Conservation (phyloP, 1,140 invertebrate species). For the Calliphora vicina region DNA sequence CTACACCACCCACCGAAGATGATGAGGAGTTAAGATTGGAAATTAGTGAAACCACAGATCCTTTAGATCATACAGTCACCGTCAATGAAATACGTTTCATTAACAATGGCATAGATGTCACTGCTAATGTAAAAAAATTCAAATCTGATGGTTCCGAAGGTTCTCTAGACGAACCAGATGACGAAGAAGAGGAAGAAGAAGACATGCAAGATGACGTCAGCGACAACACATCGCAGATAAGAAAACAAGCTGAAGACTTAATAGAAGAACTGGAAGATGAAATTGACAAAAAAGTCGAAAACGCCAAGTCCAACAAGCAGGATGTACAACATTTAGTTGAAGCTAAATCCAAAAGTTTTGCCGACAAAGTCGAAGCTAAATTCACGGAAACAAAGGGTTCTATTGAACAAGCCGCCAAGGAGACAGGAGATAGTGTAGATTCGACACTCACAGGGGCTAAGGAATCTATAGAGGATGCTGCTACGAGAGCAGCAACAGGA, state of each 20-base stretch:
- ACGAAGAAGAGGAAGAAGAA: neutral
- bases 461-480: constrained; percentile 43
- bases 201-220: neutral
- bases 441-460: constrained; percentile 32
- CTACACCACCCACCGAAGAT: constrained; percentile 55
- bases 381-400: constrained; percentile 7
- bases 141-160: constrained; percentile 27
- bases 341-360: neutral
- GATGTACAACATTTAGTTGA: neutral
- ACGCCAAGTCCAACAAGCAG: neutral
- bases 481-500: constrained; percentile 38
- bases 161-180: constrained; percentile 5
- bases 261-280: neutral
- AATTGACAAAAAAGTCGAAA: constrained; percentile 16
- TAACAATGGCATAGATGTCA: constrained; percentile 61
- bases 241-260: neutral
- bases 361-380: neutral
- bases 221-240: neutral
- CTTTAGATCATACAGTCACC: constrained; percentile 52
- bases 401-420: constrained; percentile 18
- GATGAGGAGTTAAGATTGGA: constrained; percentile 58
- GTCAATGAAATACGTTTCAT: constrained; percentile 61
- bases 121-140: constrained; percentile 47
- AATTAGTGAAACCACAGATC: constrained; percentile 55
- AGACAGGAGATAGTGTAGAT: constrained; percentile 10